A percentile compares a stretch with the other conserved stretches of the same genome.
These are phyloP conservation scores for Mythimna loreyi DNA, from an alignment of 2,888 invertebrate species.

Conservation along the genomic window DNA sequence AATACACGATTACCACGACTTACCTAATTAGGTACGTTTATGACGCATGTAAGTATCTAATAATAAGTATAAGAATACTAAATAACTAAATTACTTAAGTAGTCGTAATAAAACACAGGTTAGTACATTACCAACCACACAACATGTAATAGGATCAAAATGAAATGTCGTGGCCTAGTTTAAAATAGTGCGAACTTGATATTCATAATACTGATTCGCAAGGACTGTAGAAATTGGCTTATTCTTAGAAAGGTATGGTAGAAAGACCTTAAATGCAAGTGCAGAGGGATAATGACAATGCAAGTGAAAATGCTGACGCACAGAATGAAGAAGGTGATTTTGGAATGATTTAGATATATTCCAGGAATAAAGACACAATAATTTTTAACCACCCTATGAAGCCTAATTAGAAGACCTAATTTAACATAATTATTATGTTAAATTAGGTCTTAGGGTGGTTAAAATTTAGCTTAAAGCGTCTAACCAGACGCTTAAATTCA, in stretches of 20 bases:
- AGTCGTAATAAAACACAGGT: constrained; percentile 12
- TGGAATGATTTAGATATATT: too few relatives aligned
- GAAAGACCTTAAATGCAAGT: background rate
- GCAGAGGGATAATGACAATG: background rate
- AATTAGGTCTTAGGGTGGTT: background rate
- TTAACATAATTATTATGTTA: too few relatives aligned
- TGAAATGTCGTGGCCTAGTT: constrained; percentile 7
- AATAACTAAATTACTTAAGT: constrained; percentile 22
- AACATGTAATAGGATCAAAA: constrained; percentile 9
- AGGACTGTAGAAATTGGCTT: background rate
- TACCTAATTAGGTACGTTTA: too few relatives aligned
- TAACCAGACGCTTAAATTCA: background rate
- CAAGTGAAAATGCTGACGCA: background rate
- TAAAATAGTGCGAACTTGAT: constrained; percentile 3
- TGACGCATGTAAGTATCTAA: constrained; percentile 3
- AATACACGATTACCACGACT: background rate
- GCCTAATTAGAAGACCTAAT: too few relatives aligned
- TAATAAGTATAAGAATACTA: constrained; percentile 2
- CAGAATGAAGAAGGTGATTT: background rate
- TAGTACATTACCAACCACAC: background rate
- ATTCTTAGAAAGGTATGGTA: background rate
- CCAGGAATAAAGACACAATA: too few relatives aligned
- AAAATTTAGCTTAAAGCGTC: too few relatives aligned
- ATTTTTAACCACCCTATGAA: too few relatives aligned
- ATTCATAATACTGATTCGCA: background rate